Evolutionary conservation across 2,797 vertebrate genomes (phyloP).

Genomic region (Chelon auratus): DNA sequence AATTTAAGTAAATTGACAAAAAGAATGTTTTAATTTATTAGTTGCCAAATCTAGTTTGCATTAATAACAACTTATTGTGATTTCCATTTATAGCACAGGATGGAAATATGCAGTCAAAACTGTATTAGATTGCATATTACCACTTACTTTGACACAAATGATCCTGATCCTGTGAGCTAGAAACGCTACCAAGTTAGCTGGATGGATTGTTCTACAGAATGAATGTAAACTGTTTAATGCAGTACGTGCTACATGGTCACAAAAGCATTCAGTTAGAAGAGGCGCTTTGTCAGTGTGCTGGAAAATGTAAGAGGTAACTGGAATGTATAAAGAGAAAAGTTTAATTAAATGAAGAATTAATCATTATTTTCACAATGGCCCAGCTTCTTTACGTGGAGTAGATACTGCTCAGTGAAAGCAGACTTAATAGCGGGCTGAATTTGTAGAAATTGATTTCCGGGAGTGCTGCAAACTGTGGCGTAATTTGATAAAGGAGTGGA

Average conservation of each 20-base stretch:
- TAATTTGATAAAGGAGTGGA: slow-evolving; percentile 38
- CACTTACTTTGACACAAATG: neutral
- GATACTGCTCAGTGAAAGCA: neutral
- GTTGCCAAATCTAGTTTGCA: no score
- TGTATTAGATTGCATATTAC: neutral
- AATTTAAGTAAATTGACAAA: neutral
- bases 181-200: neutral
- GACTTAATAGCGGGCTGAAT: slow-evolving; percentile 28
- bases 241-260: neutral
- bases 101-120: no score
- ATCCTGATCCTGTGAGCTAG: neutral
- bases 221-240: neutral
- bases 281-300: neutral
- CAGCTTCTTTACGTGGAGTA: neutral
- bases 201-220: neutral
- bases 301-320: neutral
- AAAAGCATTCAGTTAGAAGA: neutral
- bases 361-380: neutral
- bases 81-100: no score
- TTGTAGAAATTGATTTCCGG: slow-evolving; percentile 31
- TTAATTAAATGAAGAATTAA: neutral
- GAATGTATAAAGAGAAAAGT: neutral
- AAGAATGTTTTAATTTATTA: no score
- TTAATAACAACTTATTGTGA: no score
- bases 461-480: slow-evolving; percentile 37